phyloP scores from a whole-genome alignment of 2,888 invertebrate species.

The Nasonovia ribisnigri region DNA sequence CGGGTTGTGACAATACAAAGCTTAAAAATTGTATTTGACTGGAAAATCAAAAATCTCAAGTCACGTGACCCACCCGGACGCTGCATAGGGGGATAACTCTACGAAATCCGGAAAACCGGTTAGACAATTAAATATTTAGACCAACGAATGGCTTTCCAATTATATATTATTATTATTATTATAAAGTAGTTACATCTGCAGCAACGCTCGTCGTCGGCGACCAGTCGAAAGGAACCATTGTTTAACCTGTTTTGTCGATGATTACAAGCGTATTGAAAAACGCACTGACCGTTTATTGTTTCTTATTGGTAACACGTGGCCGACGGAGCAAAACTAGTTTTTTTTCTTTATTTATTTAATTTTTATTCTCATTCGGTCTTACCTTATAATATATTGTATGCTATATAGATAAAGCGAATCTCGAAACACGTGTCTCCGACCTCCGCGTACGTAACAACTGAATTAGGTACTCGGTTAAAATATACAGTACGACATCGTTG shows the following conservation, averaged over 20 bases:
- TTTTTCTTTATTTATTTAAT: not conserved
- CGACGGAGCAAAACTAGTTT: not conserved
- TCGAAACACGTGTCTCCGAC: not conserved
- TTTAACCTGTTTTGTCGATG: conserved; percentile 35
- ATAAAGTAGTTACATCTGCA: conserved; percentile 6
- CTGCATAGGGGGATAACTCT: not conserved
- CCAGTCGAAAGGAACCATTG: not conserved
- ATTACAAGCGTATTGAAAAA: not conserved
- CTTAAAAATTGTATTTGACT: too few relatives aligned
- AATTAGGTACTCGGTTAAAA: not conserved
- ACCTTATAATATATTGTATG: not conserved
- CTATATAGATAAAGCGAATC: not conserved
- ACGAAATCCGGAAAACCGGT: conserved; percentile 24
- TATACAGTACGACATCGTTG: not conserved
- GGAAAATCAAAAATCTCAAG: not conserved
- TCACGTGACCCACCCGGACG: not conserved
- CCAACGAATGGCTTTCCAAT: conserved; percentile 23
- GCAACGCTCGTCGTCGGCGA: not conserved
- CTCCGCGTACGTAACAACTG: not conserved
- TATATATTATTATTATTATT: conserved; percentile 13
- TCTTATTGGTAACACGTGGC: conserved; percentile 16
- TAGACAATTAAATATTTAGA: not conserved
- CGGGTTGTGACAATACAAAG: too few relatives aligned
- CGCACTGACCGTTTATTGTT: not conserved
- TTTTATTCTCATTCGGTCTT: not conserved